These are phyloP conservation scores for Campoplex capitator DNA, from an alignment of 2,888 invertebrate genomes.

Conservation along the genomic window DNA sequence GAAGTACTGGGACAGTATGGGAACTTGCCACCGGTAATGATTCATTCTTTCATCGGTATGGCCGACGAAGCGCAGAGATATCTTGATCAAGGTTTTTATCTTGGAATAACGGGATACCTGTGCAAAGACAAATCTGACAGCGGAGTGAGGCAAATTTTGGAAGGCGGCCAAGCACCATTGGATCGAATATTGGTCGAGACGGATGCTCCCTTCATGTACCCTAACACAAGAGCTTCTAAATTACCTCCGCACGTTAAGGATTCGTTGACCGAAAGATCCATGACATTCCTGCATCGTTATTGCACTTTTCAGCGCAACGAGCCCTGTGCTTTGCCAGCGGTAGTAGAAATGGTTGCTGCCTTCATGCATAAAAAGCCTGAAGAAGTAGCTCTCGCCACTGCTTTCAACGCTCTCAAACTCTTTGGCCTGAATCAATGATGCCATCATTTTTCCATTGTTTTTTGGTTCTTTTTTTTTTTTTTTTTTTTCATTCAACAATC, in stretches of 20 bases:
- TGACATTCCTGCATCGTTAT: constrained; percentile 93
- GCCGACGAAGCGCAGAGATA: constrained; percentile 93
- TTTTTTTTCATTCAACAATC: constrained; percentile 2
- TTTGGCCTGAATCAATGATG: constrained; percentile 93
- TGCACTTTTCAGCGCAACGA: constrained; percentile 98
- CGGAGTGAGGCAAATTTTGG: constrained; percentile 93
- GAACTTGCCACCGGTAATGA: constrained; percentile 92
- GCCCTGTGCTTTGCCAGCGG: constrained; percentile 96
- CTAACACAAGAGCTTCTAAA: constrained; percentile 96
- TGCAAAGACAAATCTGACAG: constrained; percentile 97
- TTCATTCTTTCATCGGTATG: constrained; percentile 97
- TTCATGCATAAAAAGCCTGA: constrained; percentile 94
- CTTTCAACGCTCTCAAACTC: constrained; percentile 95
- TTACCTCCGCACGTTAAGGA: constrained; percentile 95
- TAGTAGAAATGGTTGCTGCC: constrained; percentile 97
- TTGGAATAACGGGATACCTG: constrained; percentile 93
- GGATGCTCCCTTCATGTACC: constrained; percentile 98
- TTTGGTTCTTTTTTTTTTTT: constrained; percentile 40
- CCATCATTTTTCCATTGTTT: constrained; percentile 74
- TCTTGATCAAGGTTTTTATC: constrained; percentile 93
- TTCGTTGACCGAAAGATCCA: constrained; percentile 93
- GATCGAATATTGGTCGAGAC: constrained; percentile 95
- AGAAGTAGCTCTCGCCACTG: constrained; percentile 95
- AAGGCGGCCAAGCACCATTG: constrained; percentile 92
- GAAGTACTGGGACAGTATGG: constrained; percentile 88